These are phyloP conservation scores for Bradypodion pumilum DNA, from an alignment of 2,797 vertebrate species.

Conservation along the genomic window DNA sequence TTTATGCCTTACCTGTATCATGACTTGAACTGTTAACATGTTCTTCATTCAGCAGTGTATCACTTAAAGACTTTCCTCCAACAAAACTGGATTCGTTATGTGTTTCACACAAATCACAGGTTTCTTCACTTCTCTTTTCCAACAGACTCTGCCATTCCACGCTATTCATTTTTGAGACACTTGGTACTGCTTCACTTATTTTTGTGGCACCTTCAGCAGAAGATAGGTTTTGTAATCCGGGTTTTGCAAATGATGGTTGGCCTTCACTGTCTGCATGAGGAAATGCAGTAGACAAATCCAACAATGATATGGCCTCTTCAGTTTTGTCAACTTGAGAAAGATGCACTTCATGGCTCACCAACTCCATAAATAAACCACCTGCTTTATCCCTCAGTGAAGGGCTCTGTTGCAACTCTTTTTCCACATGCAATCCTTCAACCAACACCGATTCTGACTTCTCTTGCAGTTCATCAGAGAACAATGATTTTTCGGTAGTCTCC, in stretches of 20 bases:
- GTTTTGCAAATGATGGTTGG: constrained; percentile 6
- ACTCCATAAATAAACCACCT: neutral
- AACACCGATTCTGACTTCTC: constrained; percentile 13
- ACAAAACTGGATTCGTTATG: constrained; percentile 25
- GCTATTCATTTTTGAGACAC: constrained; percentile 24
- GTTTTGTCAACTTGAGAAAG: constrained; percentile 11
- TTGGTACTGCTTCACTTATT: neutral
- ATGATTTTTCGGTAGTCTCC: neutral
- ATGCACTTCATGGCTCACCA: neutral
- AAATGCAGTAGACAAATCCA: constrained; percentile 28
- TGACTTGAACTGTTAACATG: constrained; percentile 13
- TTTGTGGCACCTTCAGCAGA: neutral
- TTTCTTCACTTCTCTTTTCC: constrained; percentile 2
- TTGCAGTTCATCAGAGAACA: constrained; percentile 42
- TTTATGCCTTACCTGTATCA: constrained; percentile 58
- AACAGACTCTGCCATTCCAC: constrained; percentile 2
- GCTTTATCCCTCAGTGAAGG: neutral
- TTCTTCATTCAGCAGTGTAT: constrained; percentile 32
- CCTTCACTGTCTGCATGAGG: constrained; percentile 32
- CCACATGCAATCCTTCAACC: constrained; percentile 5
- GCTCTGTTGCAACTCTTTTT: constrained; percentile 33
- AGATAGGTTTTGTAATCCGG: constrained; percentile 16
- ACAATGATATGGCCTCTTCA: neutral
- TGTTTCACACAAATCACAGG: constrained; percentile 25
- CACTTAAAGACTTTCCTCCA: neutral